Evolutionary conservation across 2,888 invertebrate genomes (phyloP), one percentile per base, ranked within the genome.

Genomic region (Hypomecis punctinalis): DNA sequence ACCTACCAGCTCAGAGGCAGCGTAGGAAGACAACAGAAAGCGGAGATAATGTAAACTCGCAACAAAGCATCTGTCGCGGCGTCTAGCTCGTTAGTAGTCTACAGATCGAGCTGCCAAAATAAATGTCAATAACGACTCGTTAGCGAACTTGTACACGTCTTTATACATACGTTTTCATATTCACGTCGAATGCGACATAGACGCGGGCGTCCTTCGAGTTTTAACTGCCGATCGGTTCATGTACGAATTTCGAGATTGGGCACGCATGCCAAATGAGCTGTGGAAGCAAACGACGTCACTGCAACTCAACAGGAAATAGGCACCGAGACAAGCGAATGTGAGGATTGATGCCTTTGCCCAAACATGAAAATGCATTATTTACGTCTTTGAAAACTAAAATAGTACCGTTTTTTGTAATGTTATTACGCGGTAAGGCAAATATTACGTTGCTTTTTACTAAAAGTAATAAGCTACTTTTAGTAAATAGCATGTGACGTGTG

Each of bases 71-170:
- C 82, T 72, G 78, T 72, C 78, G 76, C 75, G 76, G 51, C 79
- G 73, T 71, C 74, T 47, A 47, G 76, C 79, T 76, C 74, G 74
- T 77, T 65, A 68, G 74, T 73, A 79, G 76, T 64, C 61, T 42
- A 71, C 70, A 69, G 72, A 68, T 71, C 70, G 75, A 71, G 77
- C 69, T 77, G 85, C 84, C 85, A 86, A 85, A 84, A 85, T 81
- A 77, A 81, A 84, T 82, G 80, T 80, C 83, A 83, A 84, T 83
- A 81, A 78, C 77, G 75, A 78, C 75, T 81, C 76, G 73, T 80
- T 77, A 79, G 75, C 75, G 70, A 72, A 67, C 70, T 74, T 73
- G 65, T 74, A 66, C 65, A 75, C 68, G 67, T 77, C 73, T 74
- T 70, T 73, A 61, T 57, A 60, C 36, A 58, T 66, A 67, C 46